Base-by-base conservation (phyloP, 2,113 vertebrate species). In the Phocoena phocoena region DNA sequence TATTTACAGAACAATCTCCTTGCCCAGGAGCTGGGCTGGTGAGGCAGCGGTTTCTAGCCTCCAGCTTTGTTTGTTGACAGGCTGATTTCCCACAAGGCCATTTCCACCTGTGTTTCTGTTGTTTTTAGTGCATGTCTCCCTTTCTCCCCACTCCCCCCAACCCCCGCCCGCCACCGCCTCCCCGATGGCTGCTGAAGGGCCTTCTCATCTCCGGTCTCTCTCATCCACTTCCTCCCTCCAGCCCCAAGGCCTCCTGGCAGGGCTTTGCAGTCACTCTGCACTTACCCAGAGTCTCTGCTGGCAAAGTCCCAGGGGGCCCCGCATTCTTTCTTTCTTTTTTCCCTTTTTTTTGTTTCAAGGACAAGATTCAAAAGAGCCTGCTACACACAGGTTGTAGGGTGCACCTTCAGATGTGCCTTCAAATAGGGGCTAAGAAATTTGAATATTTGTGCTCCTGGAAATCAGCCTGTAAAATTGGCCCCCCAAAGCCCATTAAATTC, bases 1-100 rank as follows among this genome's bases (percentile, higher is more conserved):
- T 99, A 99, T 99, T 99, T 99, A 98, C 98, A 98, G 98, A 99
- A 97, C 97, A 94, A 88, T 98, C 98, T 98, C 98, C 98, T 98
- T 71, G 98, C 98, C 98, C 97, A 98, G 94, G 80, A 97, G 96
- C 93, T 0, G 94, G 98, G 97, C 98, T 98, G 98, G 98, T 94
- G 97, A 98, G 97, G 98, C 98, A 96, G 98, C 97, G 97, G 98
- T 97, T 98, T 98, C 98, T 97, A 98, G 98, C 98, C 98, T 98
- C 98, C 96, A 98, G 99, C 98, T 99, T 98, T 99, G 98, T 99
- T 99, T 98, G 98, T 98, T 99, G 99, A 99, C 99, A 99, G 98
- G 97, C 98, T 98, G 98, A 99, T 99, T 99, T 99, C 99, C 98
- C 99, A 98, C 97, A 98, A 99, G 99, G 99, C 98, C 98, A 33